Percentiles rank a stretch among this genome's conserved stretches.
These are phyloP conservation scores for Xyrichtys novacula DNA, from an alignment of 2,797 vertebrate genomes.

Conservation along the genomic window DNA sequence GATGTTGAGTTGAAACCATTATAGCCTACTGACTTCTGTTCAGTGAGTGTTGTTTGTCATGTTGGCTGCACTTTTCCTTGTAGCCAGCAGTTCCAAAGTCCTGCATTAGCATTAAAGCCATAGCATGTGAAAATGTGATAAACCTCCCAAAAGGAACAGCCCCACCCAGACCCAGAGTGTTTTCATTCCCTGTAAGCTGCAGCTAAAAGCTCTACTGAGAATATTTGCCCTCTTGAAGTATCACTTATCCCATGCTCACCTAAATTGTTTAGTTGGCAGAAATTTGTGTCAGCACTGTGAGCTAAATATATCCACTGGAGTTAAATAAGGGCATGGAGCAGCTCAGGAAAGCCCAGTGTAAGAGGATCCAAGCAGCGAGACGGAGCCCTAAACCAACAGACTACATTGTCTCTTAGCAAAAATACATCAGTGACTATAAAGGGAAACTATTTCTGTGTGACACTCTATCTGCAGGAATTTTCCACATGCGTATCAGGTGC, in stretches of 20 bases:
- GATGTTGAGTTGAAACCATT: slow-evolving; percentile 42
- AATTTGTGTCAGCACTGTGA: slow-evolving; percentile 79
- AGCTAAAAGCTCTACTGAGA: slow-evolving; percentile 37
- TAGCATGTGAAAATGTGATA: slow-evolving; percentile 24
- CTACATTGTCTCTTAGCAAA: slow-evolving; percentile 83
- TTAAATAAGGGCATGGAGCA: slow-evolving; percentile 88
- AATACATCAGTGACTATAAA: slow-evolving; percentile 85
- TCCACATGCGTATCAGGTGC: slow-evolving; percentile 74
- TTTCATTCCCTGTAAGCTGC: slow-evolving; percentile 36
- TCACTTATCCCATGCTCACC: slow-evolving; percentile 79
- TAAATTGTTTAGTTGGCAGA: slow-evolving; percentile 86
- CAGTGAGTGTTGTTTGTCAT: slow-evolving; percentile 27
- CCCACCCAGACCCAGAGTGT: slow-evolving; percentile 36
- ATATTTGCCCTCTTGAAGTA: slow-evolving; percentile 66
- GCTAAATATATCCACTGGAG: slow-evolving; percentile 86
- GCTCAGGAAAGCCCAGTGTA: slow-evolving; percentile 86
- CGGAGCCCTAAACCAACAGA: slow-evolving; percentile 76
- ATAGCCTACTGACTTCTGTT: slow-evolving; percentile 6
- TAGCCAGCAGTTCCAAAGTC: not conserved
- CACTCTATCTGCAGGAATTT: slow-evolving; percentile 83
- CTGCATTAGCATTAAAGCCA: slow-evolving; percentile 10
- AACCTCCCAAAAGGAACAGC: slow-evolving; percentile 37
- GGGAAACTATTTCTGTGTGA: slow-evolving; percentile 87
- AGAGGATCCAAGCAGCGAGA: slow-evolving; percentile 77
- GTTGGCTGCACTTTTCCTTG: not conserved